Base-by-base conservation (phyloP, 2,888 invertebrate species). In the Acronicta psi region DNA sequence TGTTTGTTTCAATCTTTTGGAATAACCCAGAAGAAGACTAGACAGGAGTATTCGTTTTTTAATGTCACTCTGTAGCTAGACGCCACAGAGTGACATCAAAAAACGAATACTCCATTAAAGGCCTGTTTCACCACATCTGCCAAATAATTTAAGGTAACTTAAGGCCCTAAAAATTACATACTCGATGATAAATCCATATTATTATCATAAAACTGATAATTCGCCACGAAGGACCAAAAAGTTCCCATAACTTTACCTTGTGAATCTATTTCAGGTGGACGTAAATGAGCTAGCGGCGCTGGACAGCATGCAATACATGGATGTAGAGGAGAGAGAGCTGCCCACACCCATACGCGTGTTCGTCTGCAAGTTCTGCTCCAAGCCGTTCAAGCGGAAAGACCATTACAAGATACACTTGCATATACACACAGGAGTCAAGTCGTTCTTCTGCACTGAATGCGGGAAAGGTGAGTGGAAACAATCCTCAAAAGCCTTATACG, bases 321-420 rank as follows among this genome's bases (percentile, higher is more conserved):
- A 81, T 1, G 34, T 45, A 0, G 54, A 54, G 40, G 88, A 87
- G 64, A 69, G 75, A 40, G 64, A 64, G 31, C 61, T 92, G 13
- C 93, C 93, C 0, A 84, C 80, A 1, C 93, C 93, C 14, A 84
- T 81, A 61, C 83, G 87, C 0, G 93, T 93, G 69, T 93, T 86
- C 79, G 93, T 93, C 16, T 94, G 94, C 87, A 91, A 91, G 76
- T 92, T 73, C 83, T 94, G 94, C 77, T 64, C 69, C 37, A 94
- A 93, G 71, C 87, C 90, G 5, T 94, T 94, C 89, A 89, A 89
- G 59, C 82, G 94, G 69, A 92, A 93, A 82, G 94, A 94, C 79
- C 93, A 93, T 70, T 93, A 91, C 83, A 92, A 91, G 79, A 93
- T 93, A 75, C 94, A 94, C 45, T 81, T 91, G 38, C 87, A 92